Base-by-base conservation (phyloP, 2,113 vertebrate genomes). In the Psilopsiagon aymara region DNA sequence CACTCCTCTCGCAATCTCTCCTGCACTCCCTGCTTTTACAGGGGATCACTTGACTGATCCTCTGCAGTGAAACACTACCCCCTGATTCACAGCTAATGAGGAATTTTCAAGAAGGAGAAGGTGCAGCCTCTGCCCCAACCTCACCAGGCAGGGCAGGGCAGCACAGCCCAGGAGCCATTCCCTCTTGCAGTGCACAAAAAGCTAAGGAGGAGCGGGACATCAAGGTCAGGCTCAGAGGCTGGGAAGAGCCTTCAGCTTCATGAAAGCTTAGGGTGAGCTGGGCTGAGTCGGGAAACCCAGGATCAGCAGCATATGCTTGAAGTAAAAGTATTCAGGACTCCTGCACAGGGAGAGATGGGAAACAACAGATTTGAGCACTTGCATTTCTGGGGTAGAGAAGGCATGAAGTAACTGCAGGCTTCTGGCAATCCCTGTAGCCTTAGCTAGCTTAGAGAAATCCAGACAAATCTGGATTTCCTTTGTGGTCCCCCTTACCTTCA, bases 401-500 rank as follows among this genome's bases (percentile, higher is more conserved):
- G 39, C 55, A 44, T 0, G 0, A 35, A 66, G 25, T 21, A 81
- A 31, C 29, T 6, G 51, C 49, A 51, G 82, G 19, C n/a, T 86
- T 27, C 66, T 19, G 64, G 69, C 35, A 24, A 11, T 9, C 20
- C 31, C 13, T 66, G 44, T 9, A 53, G 70, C 49, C 31, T 44
- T 7, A 46, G 66, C 15, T 6, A 43, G 23, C 47, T 66, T 29
- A 8, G 10, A 63, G 62, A 35, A 57, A n/a, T 13, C 55, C 55
- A 57, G 80, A 57, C 41, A 75, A 10, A 20, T 6, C 20, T 0
- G 9, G 10, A 10, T 2, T 24, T 33, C 19, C 53, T 57, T 6
- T 14, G 67, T 64, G 67, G 47, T 12, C 5, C 7, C 39, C 95
- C 98, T 73, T 97, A 99, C 99, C 99, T 99, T 99, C 37, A 99